These are phyloP conservation scores for Drosophila ustulata DNA, from an alignment of 2,888 invertebrate genomes.

Conservation along the genomic window DNA sequence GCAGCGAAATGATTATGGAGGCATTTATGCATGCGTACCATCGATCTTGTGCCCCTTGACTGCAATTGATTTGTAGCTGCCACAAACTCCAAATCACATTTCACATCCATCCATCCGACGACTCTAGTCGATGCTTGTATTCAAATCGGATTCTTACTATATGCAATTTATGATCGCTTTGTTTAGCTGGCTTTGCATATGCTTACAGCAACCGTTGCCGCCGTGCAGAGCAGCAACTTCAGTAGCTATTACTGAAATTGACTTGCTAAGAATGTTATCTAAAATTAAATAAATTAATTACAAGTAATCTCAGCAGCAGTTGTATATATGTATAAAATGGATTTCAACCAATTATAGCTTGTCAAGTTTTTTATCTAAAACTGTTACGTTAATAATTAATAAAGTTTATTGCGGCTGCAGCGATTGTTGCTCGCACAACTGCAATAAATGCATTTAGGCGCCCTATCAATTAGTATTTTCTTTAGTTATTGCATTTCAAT, in stretches of 20 bases:
- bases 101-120: conserved; percentile 9
- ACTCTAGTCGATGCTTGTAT: conserved; percentile 70
- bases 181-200: conserved; percentile 46
- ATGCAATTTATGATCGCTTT: conserved; percentile 73
- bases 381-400: neutral
- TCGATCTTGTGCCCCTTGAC: conserved; percentile 45
- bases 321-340: no score
- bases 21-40: conserved; percentile 79
- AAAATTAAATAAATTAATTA: neutral
- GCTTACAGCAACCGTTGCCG: neutral
- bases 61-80: conserved; percentile 66
- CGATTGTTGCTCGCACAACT: neutral
- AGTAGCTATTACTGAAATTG: no score
- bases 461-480: neutral
- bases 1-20: conserved; percentile 78
- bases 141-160: conserved; percentile 59
- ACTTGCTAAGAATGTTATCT: neutral
- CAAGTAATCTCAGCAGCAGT: neutral
- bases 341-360: neutral
- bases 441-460: neutral
- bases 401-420: conserved; percentile 6
- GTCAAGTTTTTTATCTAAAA: neutral
- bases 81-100: conserved; percentile 33
- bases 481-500: neutral
- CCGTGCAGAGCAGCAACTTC: no score